Evolutionary conservation across 2,113 vertebrate genomes (phyloP).

Genomic region (Chamaea fasciata): DNA sequence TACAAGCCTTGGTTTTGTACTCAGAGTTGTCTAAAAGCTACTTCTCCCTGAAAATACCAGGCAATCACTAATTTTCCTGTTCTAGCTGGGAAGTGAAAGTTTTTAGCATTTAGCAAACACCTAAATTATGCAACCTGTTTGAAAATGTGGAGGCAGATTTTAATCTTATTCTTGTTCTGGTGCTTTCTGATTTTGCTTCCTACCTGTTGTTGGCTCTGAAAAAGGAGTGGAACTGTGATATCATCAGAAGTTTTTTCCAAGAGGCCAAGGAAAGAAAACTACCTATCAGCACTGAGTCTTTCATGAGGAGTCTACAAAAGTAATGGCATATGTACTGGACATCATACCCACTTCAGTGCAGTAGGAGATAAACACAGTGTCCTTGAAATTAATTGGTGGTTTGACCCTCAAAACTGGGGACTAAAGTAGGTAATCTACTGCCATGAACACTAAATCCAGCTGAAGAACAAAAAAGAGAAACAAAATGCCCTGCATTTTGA

Average conservation of each 20-base stretch:
- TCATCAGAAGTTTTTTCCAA: not conserved
- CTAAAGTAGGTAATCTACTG: not conserved
- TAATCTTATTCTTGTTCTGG: not conserved
- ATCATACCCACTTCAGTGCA: not conserved
- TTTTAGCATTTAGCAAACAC: not conserved
- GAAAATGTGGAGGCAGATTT: not conserved
- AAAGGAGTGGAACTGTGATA: not conserved
- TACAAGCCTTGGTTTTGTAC: not conserved
- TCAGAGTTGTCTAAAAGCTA: not conserved
- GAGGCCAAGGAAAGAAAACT: not conserved
- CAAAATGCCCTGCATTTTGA: fast-evolving
- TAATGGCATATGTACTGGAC: not conserved
- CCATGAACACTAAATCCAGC: not conserved
- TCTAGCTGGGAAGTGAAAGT: not conserved
- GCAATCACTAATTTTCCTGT: not conserved
- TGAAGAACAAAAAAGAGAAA: not conserved
- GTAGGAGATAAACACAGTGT: not conserved
- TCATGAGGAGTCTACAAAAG: not conserved
- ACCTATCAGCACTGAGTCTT: not conserved
- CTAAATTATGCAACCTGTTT: not conserved
- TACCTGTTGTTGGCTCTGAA: not conserved
- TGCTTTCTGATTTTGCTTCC: not conserved
- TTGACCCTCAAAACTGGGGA: not conserved
- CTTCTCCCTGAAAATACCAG: not conserved
- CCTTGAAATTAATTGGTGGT: not conserved